Percentiles rank a stretch among this genome's conserved stretches.
Evolutionary conservation across 2,797 vertebrate genomes (phyloP).

Genomic region (Acipenser transmontanus): DNA sequence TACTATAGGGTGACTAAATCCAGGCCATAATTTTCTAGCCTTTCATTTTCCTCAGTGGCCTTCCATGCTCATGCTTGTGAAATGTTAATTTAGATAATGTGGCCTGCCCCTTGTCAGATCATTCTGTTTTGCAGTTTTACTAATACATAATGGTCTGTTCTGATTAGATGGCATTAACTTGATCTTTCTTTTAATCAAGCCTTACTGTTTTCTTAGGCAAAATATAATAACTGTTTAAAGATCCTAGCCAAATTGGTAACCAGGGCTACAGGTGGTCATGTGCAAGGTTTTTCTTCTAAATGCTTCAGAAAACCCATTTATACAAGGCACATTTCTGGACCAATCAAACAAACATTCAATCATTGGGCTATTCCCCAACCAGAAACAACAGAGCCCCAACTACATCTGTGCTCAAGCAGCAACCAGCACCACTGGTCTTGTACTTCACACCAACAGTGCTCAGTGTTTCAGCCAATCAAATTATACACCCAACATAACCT

Average conservation of each 20-base stretch:
- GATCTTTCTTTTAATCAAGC: slow-evolving; percentile 88
- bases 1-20: slow-evolving; percentile 98
- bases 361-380: neutral
- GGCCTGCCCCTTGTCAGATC: slow-evolving; percentile 88
- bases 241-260: slow-evolving; percentile 38
- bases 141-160: slow-evolving; percentile 98
- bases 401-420: no score
- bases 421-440: no score
- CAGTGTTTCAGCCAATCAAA: no score
- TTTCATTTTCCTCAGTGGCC: slow-evolving; percentile 76
- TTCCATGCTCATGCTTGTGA: slow-evolving; percentile 92
- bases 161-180: slow-evolving; percentile 95
- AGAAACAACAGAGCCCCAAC: neutral
- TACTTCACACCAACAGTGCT: no score
- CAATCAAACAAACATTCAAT: slow-evolving; percentile 37
- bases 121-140: slow-evolving; percentile 89
- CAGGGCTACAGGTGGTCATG: neutral
- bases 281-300: neutral
- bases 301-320: neutral
- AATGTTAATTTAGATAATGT: slow-evolving; percentile 99
- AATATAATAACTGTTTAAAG: slow-evolving; percentile 49
- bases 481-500: no score
- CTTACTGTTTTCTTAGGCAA: slow-evolving; percentile 61
- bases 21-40: slow-evolving; percentile 76
- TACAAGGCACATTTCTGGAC: slow-evolving; percentile 29